phyloP scores from a whole-genome alignment of 2,797 vertebrate genomes.

The Phoxinus dragarum region DNA sequence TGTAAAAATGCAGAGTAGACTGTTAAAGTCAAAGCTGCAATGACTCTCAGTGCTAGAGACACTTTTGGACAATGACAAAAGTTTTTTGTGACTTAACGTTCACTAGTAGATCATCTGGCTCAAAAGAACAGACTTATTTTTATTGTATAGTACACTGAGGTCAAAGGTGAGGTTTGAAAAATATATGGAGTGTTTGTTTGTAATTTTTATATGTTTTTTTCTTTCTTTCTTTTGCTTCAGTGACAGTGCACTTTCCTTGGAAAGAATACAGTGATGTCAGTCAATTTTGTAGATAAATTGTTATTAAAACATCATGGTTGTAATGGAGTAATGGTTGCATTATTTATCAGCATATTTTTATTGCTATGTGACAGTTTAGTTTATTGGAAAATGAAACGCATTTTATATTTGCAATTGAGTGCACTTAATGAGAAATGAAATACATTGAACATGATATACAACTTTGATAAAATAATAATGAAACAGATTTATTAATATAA shows the following conservation, averaged over 20 bases:
- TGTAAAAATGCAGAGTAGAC: constrained; percentile 44
- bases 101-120: constrained; percentile 67
- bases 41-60: constrained; percentile 21
- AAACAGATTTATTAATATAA: constrained; percentile 44
- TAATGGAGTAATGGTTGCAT: constrained; percentile 78
- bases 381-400: constrained; percentile 19
- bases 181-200: constrained; percentile 79
- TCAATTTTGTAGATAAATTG: constrained; percentile 98
- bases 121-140: constrained; percentile 74
- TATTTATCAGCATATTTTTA: constrained; percentile 65
- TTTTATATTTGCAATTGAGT: constrained; percentile 49
- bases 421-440: constrained; percentile 48
- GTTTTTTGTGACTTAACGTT: constrained; percentile 43
- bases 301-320: constrained; percentile 91
- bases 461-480: constrained; percentile 57
- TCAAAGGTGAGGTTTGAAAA: constrained; percentile 70
- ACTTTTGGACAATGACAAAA: constrained; percentile 41
- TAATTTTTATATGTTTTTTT: constrained; percentile 82
- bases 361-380: constrained; percentile 28
- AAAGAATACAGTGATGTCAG: constrained; percentile 89
- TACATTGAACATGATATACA: constrained; percentile 41
- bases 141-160: constrained; percentile 74
- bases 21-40: constrained; percentile 37
- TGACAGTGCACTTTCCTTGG: constrained; percentile 82
- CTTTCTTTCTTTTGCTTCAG: constrained; percentile 72